Conservation (phyloP, 92 coral and sea anemone genomes). For the Actinernus sp. region DNA sequence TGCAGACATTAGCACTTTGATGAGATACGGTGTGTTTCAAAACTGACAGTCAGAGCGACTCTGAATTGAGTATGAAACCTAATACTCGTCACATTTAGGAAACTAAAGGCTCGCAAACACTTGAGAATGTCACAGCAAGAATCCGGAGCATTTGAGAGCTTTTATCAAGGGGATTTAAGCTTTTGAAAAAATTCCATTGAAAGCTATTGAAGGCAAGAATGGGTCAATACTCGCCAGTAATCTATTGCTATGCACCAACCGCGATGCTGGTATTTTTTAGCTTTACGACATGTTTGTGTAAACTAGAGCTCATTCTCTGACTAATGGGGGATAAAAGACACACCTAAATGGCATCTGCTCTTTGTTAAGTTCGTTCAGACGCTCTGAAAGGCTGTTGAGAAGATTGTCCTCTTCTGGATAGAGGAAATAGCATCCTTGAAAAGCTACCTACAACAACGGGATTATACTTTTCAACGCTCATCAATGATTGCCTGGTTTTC, state of each 20-base stretch:
- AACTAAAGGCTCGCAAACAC: constrained; percentile 61
- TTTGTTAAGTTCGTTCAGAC: constrained; percentile 21
- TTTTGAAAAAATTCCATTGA: constrained; percentile 57
- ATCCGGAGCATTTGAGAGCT: constrained; percentile 70
- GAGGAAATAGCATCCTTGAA: constrained; percentile 2
- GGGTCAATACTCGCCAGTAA: constrained; percentile 37
- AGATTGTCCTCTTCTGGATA: too few relatives aligned
- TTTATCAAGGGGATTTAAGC: constrained; percentile 45
- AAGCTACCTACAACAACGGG: background rate
- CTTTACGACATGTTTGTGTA: constrained; percentile 34
- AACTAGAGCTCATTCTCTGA: constrained; percentile 39
- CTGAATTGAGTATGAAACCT: constrained; percentile 34
- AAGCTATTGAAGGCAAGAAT: constrained; percentile 18
- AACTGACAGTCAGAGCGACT: constrained; percentile 10
- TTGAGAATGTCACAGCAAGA: constrained; percentile 82
- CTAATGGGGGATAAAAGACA: constrained; percentile 45
- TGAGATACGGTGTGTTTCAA: constrained; percentile 13
- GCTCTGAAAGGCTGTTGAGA: background rate
- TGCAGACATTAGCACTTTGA: background rate
- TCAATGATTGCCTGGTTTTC: background rate
- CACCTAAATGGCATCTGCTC: constrained; percentile 39
- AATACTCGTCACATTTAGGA: constrained; percentile 58
- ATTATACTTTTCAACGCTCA: constrained; percentile 8
- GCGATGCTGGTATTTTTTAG: constrained; percentile 20
- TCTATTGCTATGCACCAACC: constrained; percentile 18